phyloP scores from a whole-genome alignment of 1,140 invertebrate genomes.

The Zeugodacus cucurbitae region DNA sequence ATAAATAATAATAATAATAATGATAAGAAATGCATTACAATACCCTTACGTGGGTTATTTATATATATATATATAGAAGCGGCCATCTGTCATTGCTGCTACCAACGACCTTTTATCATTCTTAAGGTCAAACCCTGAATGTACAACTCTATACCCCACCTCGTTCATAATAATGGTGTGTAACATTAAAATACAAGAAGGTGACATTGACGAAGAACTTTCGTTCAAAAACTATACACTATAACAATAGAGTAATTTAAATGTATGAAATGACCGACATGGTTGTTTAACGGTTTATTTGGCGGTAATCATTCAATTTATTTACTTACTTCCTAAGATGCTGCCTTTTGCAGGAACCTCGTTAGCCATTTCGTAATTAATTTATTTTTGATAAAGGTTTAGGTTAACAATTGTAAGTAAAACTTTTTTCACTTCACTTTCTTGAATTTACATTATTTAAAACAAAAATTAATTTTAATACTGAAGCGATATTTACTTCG shows the following conservation, averaged over 20 bases:
- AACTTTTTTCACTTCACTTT: not conserved
- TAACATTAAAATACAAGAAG: not conserved
- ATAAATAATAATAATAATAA: not conserved
- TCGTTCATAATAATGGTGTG: not conserved
- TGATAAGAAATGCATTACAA: no score
- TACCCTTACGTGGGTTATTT: no score
- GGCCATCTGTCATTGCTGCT: not conserved
- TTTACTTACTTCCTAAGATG: conserved; percentile 63
- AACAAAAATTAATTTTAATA: not conserved
- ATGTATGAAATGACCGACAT: not conserved
- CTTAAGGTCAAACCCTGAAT: conserved; percentile 54
- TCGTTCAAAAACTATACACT: not conserved
- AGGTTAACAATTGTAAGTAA: not conserved
- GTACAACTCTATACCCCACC: conserved; percentile 4
- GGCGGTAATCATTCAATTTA: not conserved
- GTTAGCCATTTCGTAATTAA: conserved; percentile 50
- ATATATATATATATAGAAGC: no score
- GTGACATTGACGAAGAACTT: not conserved
- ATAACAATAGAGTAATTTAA: not conserved
- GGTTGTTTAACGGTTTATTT: not conserved
- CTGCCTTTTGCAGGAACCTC: conserved; percentile 61
- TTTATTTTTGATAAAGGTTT: conserved; percentile 15
- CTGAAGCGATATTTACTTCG: not conserved
- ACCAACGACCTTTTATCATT: conserved; percentile 53
- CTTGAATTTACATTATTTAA: not conserved